Percentiles rank a stretch among this genome's conserved stretches.
Evolutionary conservation across 2,888 invertebrate species (phyloP).

Genomic region (Baccha elongata): DNA sequence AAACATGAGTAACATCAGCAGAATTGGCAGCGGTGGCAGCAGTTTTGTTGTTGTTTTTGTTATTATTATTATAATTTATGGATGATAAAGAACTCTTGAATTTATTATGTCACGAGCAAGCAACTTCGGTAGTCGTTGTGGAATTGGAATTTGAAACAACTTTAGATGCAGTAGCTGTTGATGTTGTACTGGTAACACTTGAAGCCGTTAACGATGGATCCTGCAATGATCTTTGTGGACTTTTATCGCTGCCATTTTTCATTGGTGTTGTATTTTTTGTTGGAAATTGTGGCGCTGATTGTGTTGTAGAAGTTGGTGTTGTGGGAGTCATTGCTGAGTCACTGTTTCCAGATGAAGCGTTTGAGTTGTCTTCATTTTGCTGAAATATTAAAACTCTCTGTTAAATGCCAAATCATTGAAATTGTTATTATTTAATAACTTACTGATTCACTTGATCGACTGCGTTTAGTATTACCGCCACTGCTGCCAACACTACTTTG

Average conservation of each 20-base stretch:
- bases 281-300: conserved; percentile 67
- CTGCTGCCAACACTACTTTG: conserved; percentile 73
- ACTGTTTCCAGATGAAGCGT: conserved; percentile 78
- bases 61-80: conserved; percentile 78
- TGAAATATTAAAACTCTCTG: conserved; percentile 11
- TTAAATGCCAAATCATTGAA: neutral
- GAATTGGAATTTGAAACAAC: conserved; percentile 50
- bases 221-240: conserved; percentile 54
- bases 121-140: conserved; percentile 78
- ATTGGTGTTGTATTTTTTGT: conserved; percentile 33
- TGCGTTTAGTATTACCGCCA: conserved; percentile 63
- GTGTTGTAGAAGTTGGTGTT: conserved; percentile 77
- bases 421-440: conserved; percentile 46
- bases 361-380: conserved; percentile 80
- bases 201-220: conserved; percentile 69
- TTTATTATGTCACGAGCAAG: conserved; percentile 82
- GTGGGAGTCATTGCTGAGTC: conserved; percentile 77
- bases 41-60: conserved; percentile 60
- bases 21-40: conserved; percentile 64
- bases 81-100: conserved; percentile 58
- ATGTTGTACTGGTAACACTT: conserved; percentile 64
- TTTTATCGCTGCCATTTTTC: conserved; percentile 56
- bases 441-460: conserved; percentile 81
- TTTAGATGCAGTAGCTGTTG: conserved; percentile 26
- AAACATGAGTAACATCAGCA: conserved; percentile 62